phyloP scores from a whole-genome alignment of 2,888 invertebrate species.

The Chrysomela aeneicollis region DNA sequence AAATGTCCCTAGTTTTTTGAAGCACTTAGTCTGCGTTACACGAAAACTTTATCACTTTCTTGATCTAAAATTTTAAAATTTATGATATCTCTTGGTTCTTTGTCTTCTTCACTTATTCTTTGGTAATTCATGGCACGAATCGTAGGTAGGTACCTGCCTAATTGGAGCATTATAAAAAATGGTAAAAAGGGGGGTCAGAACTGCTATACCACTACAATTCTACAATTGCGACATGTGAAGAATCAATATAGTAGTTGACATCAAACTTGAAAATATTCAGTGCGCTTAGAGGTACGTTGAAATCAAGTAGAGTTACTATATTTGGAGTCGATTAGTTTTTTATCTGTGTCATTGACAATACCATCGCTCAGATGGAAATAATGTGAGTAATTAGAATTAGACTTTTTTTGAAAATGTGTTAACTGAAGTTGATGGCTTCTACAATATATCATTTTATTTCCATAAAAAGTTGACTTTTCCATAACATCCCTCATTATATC shows the following conservation, averaged over 20 bases:
- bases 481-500: too few relatives aligned
- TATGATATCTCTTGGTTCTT: too few relatives aligned
- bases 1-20: too few relatives aligned
- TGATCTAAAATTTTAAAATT: too few relatives aligned
- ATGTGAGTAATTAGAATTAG: slow-evolving; percentile 19
- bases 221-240: slow-evolving; percentile 7
- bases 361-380: neutral
- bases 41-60: too few relatives aligned
- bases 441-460: too few relatives aligned
- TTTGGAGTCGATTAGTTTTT: slow-evolving; percentile 12
- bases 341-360: slow-evolving; percentile 17
- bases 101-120: neutral
- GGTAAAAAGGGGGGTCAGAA: neutral
- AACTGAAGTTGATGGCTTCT: too few relatives aligned
- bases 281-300: neutral
- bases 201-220: neutral
- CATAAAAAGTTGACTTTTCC: too few relatives aligned
- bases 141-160: neutral
- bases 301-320: slow-evolving; percentile 5
- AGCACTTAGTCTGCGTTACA: too few relatives aligned
- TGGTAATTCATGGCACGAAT: neutral
- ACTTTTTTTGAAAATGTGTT: too few relatives aligned
- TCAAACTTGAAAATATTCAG: slow-evolving; percentile 22
- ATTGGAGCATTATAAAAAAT: neutral
- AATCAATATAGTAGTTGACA: slow-evolving; percentile 17